Evolutionary conservation across 2,888 invertebrate genomes (phyloP), one percentile per base, ranked within the genome.

Genomic region (Latrodectus elegans): DNA sequence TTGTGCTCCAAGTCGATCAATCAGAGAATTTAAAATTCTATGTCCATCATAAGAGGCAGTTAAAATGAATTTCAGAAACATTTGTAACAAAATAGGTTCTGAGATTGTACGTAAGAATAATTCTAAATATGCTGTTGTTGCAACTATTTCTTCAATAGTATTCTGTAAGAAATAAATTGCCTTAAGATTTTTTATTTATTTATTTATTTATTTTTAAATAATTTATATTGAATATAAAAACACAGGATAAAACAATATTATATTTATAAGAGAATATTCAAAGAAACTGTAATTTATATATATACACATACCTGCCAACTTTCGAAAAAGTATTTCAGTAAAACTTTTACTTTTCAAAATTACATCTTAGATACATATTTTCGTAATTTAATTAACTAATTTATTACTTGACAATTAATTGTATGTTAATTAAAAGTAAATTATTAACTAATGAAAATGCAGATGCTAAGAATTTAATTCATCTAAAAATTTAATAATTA

Each of bases 81-180:
- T 95, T 90, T 95, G 94, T 90, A 98, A 93, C 79, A 99, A 93
- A 0, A 96, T 96, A 0, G 96, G 95, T 90, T 96, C 95, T 0
- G 96, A 96, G 15, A 97, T 95, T 77, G 96, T 96, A 74, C 98
- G 94, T 89, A 99, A 92, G 91, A 97, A 95, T 90, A 99, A 93
- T 93, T 99, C 98, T 89, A 98, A 94, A 93, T 99, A 99, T 10
- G 97, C 96, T 91, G 96, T 97, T 12, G 98, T 97, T 75, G 98
- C 96, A 86, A 97, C 95, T 92, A 98, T 95, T 92, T 99, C 98
- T 90, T 96, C 95, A 90, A 95, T 94, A 88, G 96, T 95, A 92
- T 95, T 96, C 97, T 97, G 95, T 92, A 95, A 84, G 10, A 52
- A 12, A 22, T 22, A 70, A 71, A 71, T n/a, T 71, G 1, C 26